Evolutionary conservation across 2,113 vertebrate species (phyloP), one percentile per base, ranked within the genome.

Genomic region (Psophia crepitans): DNA sequence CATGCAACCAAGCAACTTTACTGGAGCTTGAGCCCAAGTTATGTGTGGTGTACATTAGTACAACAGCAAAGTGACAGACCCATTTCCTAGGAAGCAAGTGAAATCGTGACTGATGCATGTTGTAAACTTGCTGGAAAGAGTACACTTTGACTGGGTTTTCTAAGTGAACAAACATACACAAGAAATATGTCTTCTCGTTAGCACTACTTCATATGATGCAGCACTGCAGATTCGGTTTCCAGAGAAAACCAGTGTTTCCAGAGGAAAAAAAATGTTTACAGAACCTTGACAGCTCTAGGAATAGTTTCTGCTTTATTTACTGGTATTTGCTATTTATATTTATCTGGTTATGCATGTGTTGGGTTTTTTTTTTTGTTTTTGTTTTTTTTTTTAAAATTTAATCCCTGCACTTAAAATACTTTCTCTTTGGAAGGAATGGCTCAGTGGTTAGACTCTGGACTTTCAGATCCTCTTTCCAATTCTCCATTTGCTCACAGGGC

Each of bases 311-410:
- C 49, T 89, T 81, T 86, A 39, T 88, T 77, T 90, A 37, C 56
- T 90, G 37, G 60, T 87, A 53, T 84, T 90, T 90, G 66, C 58
- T 94, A n/a, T 81, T 90, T 83, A 56, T 90, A 74, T 84, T 94
- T 84, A 84, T 81, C 43, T 84, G 43, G 76, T 83, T 71, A 64
- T 0, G 3, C 43, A 44, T 20, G 35, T 44, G 60, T 76, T n/a
- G n/a, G n/a, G n/a, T n/a, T n/a, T n/a, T n/a, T n/a, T n/a, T 56
- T 79, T 79, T 30, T 17, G 0, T 24, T 41, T 44, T 46, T 41
- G 14, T 41, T 64, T 32, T 51, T 51, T 58, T 32, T 76, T 56
- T 79, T 79, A 27, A 14, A 5, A 13, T 74, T 37, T 84, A 89
- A 89, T 87, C 44, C 17, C 46, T 65, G 22, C n/a, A 61, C 39